Conservation (phyloP, 1,140 invertebrate genomes). For the Planococcus citri region DNA sequence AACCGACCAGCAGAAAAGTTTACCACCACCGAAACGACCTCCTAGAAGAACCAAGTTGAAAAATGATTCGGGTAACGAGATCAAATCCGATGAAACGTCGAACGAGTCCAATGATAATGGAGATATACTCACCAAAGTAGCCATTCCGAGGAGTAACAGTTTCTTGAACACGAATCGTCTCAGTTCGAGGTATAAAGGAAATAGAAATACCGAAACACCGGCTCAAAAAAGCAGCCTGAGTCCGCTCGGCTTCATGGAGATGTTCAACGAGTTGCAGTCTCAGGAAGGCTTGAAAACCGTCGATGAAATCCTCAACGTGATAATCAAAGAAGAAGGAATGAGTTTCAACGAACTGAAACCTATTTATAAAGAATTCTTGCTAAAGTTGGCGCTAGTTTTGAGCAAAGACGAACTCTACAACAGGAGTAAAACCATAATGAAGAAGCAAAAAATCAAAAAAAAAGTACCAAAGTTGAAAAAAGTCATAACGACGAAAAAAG, state of each 20-base stretch:
- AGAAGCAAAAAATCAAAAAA: slow-evolving; percentile 55
- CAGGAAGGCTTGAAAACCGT: slow-evolving; percentile 74
- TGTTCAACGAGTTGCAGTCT: slow-evolving; percentile 68
- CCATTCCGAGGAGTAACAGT: slow-evolving; percentile 65
- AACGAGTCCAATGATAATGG: slow-evolving; percentile 33
- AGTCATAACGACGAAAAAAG: slow-evolving; percentile 37
- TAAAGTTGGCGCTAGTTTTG: slow-evolving; percentile 71
- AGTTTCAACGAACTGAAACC: slow-evolving; percentile 83
- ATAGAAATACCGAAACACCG: background rate
- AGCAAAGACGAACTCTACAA: slow-evolving; percentile 82
- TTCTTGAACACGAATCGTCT: slow-evolving; percentile 51
- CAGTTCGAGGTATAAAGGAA: slow-evolving; percentile 43
- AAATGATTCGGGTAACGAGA: background rate
- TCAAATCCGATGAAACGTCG: background rate
- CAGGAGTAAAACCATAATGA: slow-evolving; percentile 77
- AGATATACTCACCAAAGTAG: slow-evolving; percentile 68
- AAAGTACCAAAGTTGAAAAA: slow-evolving; percentile 29
- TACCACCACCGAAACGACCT: background rate
- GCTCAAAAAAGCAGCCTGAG: slow-evolving; percentile 21
- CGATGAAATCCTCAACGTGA: slow-evolving; percentile 73
- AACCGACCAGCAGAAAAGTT: background rate
- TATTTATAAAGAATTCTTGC: slow-evolving; percentile 74
- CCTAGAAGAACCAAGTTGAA: background rate
- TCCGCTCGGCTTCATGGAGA: slow-evolving; percentile 65
- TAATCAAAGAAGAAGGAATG: slow-evolving; percentile 81